These are phyloP conservation scores for Germaria angustata DNA, from an alignment of 2,888 invertebrate genomes.

Conservation along the genomic window DNA sequence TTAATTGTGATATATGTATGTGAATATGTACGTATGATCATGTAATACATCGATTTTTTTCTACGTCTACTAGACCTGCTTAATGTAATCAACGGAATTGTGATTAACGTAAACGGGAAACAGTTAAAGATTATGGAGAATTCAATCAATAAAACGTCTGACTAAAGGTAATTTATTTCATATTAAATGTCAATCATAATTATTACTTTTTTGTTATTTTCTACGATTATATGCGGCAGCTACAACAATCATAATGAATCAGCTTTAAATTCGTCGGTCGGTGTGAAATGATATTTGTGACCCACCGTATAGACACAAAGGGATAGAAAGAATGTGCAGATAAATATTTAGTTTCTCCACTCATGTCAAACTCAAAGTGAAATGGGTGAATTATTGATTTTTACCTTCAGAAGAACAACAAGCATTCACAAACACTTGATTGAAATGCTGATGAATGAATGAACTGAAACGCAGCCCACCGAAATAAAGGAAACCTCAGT, in stretches of 20 bases:
- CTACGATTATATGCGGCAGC: not conserved
- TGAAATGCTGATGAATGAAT: not conserved
- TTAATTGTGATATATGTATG: too few relatives aligned
- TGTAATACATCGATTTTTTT: too few relatives aligned
- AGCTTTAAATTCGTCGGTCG: constrained; percentile 19
- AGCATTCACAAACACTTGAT: not conserved
- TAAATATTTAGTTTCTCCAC: not conserved
- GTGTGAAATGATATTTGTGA: not conserved
- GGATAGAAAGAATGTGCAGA: not conserved
- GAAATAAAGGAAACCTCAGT: constrained; percentile 5
- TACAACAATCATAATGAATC: constrained; percentile 19
- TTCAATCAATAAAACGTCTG: not conserved
- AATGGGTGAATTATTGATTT: constrained; percentile 32
- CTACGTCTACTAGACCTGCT: too few relatives aligned
- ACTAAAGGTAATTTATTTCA: not conserved
- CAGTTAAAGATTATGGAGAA: not conserved
- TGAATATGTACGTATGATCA: too few relatives aligned
- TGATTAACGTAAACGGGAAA: too few relatives aligned
- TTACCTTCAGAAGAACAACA: not conserved
- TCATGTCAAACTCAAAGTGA: not conserved
- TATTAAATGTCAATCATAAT: constrained; percentile 36
- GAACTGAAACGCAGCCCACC: not conserved
- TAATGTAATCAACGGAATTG: too few relatives aligned
- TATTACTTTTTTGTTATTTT: constrained; percentile 11
- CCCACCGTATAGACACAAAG: not conserved